Percentiles rank a stretch among this genome's conserved stretches.
These are phyloP conservation scores for Sycophila texana DNA, from an alignment of 2,888 invertebrate genomes.

Conservation along the genomic window DNA sequence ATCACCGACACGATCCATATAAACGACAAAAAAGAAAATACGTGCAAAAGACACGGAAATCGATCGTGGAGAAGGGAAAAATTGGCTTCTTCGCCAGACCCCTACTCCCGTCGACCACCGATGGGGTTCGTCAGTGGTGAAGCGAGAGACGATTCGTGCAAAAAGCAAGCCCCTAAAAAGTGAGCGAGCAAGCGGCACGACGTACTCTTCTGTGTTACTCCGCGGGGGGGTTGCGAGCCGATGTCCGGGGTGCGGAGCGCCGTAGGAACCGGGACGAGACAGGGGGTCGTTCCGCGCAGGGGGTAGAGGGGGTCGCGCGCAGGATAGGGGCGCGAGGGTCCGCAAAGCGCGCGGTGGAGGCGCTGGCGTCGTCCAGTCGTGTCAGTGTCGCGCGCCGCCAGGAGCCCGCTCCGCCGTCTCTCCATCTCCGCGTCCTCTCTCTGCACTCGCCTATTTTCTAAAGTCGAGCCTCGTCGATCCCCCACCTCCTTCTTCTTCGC, in stretches of 20 bases:
- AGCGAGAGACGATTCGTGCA: constrained; percentile 27
- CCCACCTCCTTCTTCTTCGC: not conserved
- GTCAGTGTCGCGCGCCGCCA: constrained; percentile 40
- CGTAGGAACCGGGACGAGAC: not conserved
- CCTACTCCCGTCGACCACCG: not conserved
- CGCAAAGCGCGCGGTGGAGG: constrained; percentile 40
- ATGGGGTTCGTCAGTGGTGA: not conserved
- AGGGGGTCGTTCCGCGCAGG: not conserved
- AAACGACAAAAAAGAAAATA: not conserved
- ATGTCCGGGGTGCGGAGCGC: not conserved
- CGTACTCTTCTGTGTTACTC: constrained; percentile 35
- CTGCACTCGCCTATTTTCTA: not conserved
- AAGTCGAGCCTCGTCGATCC: not conserved
- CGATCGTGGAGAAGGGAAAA: not conserved
- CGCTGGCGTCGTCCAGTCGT: constrained; percentile 40
- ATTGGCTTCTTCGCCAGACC: constrained; percentile 36
- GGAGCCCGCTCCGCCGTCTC: constrained; percentile 11
- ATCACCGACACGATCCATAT: too few relatives aligned
- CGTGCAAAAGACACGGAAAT: not conserved
- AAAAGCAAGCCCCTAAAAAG: constrained; percentile 31
- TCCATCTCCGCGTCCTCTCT: constrained; percentile 6
- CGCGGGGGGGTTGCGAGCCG: constrained; percentile 18
- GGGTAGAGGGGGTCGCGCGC: constrained; percentile 14
- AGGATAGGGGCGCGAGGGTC: constrained; percentile 2
- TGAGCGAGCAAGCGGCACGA: not conserved